Evolutionary conservation across 2,888 invertebrate genomes (phyloP), one percentile per base, ranked within the genome.

Genomic region (Sicus ferrugineus): DNA sequence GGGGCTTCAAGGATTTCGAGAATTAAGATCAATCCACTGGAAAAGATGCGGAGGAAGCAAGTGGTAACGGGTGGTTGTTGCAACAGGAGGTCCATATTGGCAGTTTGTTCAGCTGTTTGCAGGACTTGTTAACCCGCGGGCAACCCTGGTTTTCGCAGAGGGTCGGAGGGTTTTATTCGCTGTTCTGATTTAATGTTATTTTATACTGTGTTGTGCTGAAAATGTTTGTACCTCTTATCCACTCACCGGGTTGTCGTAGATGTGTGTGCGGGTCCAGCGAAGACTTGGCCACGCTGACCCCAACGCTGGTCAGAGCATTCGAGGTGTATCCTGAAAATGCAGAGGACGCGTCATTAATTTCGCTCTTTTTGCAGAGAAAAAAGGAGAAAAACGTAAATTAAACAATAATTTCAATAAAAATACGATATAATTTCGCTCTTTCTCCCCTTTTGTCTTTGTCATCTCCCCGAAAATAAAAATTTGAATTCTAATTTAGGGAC

Each of bases 201-300:
- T 59, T n/a, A 31, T 21, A 7, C 21, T 9, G 3, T 11, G 3
- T 52, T 38, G 38, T 38, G 34, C 28, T 48, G n/a, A 26, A 34
- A 19, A 9, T 21, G 19, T 21, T 3, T 9, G 31, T 65, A 54
- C 38, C 54, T 30, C 31, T 50, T 54, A 59, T 7, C 23, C 58
- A 82, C 88, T 88, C 86, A 94, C 95, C 94, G 88, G 95, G 94
- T 88, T 95, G 95, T 83, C 95, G 89, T 78, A 95, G 90, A 87
- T 95, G 95, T 81, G 93, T 90, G 87, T 95, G 95, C 66, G 94
- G 92, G 86, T 95, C 95, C 86, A 95, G 87, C 76, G 93, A 91
- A 79, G 93, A 89, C 85, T 94, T 94, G 73, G 80, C 80, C 72
- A 83, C 82, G 73, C 82, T 76, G 62, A 82, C 81, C 65, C 79